phyloP scores from a whole-genome alignment of 2,888 invertebrate species.

The Lapara coniferarum region DNA sequence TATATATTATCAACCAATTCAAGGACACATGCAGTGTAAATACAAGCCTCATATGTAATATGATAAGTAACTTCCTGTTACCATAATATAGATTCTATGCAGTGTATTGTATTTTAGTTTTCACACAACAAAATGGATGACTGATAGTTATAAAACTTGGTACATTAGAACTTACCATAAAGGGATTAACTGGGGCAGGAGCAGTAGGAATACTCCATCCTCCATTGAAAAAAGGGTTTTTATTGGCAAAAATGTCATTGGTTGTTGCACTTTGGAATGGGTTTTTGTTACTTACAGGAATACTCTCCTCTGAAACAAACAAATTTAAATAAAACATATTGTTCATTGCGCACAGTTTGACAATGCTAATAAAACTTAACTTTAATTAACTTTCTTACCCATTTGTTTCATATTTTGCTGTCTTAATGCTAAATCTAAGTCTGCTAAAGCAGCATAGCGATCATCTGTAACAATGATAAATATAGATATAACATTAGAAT shows the following conservation, averaged over 20 bases:
- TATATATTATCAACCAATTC: constrained; percentile 34
- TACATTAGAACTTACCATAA: constrained; percentile 63
- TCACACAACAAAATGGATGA: not conserved
- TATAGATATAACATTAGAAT: not conserved
- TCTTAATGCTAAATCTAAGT: constrained; percentile 91
- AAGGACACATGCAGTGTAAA: constrained; percentile 33
- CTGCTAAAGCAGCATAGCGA: constrained; percentile 97
- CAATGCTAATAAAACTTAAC: not conserved
- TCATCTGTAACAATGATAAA: constrained; percentile 85
- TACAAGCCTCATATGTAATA: constrained; percentile 19
- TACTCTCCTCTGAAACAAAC: constrained; percentile 68
- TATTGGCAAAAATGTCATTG: constrained; percentile 73
- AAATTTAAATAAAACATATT: constrained; percentile 18
- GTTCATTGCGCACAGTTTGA: not conserved
- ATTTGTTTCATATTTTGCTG: constrained; percentile 80
- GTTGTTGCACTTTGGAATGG: constrained; percentile 77
- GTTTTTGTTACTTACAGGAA: constrained; percentile 67
- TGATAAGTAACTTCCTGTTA: constrained; percentile 27
- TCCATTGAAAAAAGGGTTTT: constrained; percentile 77
- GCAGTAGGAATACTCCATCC: constrained; percentile 66
- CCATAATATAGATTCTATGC: constrained; percentile 22
- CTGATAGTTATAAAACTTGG: no score
- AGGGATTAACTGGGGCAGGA: constrained; percentile 70
- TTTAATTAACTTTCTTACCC: constrained; percentile 59
- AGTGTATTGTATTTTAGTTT: not conserved